Percentiles rank a stretch among this genome's conserved stretches.
These are phyloP conservation scores for Haemorhous mexicanus DNA, from an alignment of 2,113 vertebrate genomes.

Conservation along the genomic window DNA sequence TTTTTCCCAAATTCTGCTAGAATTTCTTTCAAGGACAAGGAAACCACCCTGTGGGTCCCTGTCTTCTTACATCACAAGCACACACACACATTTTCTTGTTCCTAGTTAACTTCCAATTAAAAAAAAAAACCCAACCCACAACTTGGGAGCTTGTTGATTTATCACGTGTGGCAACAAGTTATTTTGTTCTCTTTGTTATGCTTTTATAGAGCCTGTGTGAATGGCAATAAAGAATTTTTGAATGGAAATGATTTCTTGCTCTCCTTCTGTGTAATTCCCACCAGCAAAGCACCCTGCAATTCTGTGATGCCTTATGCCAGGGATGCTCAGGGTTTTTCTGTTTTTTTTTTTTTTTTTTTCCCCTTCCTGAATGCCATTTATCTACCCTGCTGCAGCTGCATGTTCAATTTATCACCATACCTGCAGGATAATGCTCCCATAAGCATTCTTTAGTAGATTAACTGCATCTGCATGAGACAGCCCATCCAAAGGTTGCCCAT, in stretches of 20 bases:
- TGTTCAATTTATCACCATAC: conserved; percentile 74
- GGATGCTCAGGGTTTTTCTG: conserved; percentile 9
- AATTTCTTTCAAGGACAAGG: background rate
- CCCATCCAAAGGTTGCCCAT: conserved; percentile 85
- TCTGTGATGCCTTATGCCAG: conserved; percentile 52
- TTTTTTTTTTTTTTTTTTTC: background rate
- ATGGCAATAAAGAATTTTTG: conserved; percentile 68
- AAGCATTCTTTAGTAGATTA: conserved; percentile 90
- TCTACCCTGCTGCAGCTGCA: conserved; percentile 70
- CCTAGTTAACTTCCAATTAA: conserved; percentile 35
- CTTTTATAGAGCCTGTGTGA: conserved; percentile 59
- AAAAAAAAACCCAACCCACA: conserved; percentile 13
- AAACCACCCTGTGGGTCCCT: background rate
- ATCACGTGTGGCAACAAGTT: conserved; percentile 66
- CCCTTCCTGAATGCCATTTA: conserved; percentile 61
- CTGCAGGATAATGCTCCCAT: conserved; percentile 88
- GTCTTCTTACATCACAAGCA: background rate
- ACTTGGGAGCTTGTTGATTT: conserved; percentile 64
- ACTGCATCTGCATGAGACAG: conserved; percentile 89
- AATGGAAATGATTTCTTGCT: conserved; percentile 75
- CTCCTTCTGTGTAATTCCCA: conserved; percentile 67
- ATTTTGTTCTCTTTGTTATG: conserved; percentile 66
- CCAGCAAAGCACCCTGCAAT: conserved; percentile 51
- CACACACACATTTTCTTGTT: conserved; percentile 26
- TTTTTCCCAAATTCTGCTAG: background rate